Conservation (phyloP, 2,888 invertebrate species). For the Omphaloscelis lunosa region DNA sequence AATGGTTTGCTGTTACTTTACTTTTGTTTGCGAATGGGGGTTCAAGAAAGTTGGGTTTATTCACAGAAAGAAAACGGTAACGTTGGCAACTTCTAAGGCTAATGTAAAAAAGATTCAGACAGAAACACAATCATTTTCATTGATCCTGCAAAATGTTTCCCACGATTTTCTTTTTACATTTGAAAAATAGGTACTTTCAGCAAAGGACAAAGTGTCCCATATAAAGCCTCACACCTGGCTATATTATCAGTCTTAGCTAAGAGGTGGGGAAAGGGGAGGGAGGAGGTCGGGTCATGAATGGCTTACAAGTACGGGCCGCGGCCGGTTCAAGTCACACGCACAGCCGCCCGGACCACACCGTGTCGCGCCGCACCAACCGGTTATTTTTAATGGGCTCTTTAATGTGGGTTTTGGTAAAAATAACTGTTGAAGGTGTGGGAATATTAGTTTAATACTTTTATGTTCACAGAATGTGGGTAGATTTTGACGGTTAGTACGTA, state of each 20-base stretch:
- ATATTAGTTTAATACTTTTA: constrained; percentile 21
- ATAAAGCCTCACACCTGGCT: constrained; percentile 25
- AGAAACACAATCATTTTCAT: neutral
- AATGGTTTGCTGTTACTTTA: constrained; percentile 28
- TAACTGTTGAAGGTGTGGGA: constrained; percentile 12
- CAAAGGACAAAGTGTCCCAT: neutral
- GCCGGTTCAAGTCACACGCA: constrained; percentile 46
- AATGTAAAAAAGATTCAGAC: neutral
- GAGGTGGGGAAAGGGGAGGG: neutral
- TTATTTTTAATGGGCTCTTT: constrained; percentile 61
- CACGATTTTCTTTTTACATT: neutral
- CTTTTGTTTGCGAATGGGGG: constrained; percentile 16
- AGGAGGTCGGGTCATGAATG: constrained; percentile 54
- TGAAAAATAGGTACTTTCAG: neutral
- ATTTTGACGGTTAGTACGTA: neutral
- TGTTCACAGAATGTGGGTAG: neutral
- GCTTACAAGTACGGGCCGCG: constrained; percentile 38
- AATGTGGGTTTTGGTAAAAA: constrained; percentile 48
- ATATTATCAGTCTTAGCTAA: constrained; percentile 34
- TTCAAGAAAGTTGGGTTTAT: neutral
- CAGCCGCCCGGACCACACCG: constrained; percentile 6
- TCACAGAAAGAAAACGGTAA: neutral
- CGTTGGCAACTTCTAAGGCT: neutral
- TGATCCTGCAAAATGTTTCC: neutral
- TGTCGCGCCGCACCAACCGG: constrained; percentile 23